Percentiles rank a stretch among this genome's conserved stretches.
Conservation (phyloP, 2,113 vertebrate species). For the Orcinus orca region DNA sequence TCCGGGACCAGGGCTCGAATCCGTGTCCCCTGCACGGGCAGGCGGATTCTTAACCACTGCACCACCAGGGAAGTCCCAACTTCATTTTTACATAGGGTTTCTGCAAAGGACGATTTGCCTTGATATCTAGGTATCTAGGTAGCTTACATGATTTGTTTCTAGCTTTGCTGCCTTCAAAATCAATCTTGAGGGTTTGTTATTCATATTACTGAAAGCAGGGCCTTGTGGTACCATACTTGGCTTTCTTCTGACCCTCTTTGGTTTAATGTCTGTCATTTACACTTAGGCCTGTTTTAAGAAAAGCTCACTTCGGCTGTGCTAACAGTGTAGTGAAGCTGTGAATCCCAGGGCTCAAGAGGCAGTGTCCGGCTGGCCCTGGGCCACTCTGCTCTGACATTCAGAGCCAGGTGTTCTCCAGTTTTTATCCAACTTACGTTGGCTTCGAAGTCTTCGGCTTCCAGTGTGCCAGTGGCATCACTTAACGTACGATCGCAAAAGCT, state of each 20-base stretch:
- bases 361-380: fast-evolving
- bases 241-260: background rate
- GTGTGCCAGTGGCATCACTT: fast-evolving
- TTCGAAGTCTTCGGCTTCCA: fast-evolving
- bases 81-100: background rate
- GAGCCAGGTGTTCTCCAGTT: background rate
- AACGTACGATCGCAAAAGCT: background rate
- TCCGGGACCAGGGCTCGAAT: no score
- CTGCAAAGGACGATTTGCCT: background rate
- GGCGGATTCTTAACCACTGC: no score
- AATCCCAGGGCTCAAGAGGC: background rate
- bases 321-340: background rate
- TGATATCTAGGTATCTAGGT: background rate
- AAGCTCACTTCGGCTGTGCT: background rate
- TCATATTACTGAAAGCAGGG: background rate
- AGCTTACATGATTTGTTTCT: background rate
- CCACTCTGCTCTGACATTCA: background rate
- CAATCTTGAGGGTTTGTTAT: background rate
- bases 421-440: constrained; percentile 37
- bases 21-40: no score
- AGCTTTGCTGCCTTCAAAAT: background rate
- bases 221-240: background rate
- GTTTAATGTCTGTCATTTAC: background rate
- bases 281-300: background rate
- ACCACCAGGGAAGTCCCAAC: background rate